These are phyloP conservation scores for Tetragonula carbonaria DNA, from an alignment of 2,888 invertebrate species.

Conservation along the genomic window DNA sequence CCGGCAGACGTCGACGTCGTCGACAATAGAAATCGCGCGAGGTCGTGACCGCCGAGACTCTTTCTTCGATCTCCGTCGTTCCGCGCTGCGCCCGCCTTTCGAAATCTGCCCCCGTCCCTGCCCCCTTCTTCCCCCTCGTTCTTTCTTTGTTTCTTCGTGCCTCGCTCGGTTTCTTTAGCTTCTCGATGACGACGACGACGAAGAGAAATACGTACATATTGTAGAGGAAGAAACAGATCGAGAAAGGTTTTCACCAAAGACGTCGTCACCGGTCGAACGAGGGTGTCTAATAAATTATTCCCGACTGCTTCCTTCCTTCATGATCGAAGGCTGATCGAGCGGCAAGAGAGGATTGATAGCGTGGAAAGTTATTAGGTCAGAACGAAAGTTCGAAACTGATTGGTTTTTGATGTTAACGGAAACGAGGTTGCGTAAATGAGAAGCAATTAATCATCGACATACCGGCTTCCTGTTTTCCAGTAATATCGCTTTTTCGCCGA, in stretches of 20 bases:
- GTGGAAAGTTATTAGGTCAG: slow-evolving; percentile 16
- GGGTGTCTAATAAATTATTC: slow-evolving; percentile 10
- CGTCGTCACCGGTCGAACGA: background rate
- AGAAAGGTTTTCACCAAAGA: background rate
- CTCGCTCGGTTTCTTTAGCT: too few species aligned
- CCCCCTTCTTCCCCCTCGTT: background rate
- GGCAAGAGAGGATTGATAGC: background rate
- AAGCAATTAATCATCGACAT: slow-evolving; percentile 30
- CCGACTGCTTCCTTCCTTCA: background rate
- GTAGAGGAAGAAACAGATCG: background rate
- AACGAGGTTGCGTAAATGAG: slow-evolving; percentile 4
- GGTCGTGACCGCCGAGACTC: slow-evolving; percentile 34
- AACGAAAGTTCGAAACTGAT: slow-evolving; percentile 1
- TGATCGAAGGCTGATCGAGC: background rate
- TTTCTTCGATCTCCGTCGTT: slow-evolving; percentile 35
- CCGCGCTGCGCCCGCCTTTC: slow-evolving; percentile 40
- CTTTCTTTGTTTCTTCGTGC: background rate
- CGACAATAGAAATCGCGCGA: slow-evolving; percentile 72
- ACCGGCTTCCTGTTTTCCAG: background rate
- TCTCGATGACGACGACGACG: too few species aligned
- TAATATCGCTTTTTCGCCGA: background rate
- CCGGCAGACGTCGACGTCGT: slow-evolving; percentile 63
- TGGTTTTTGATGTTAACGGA: slow-evolving; percentile 12
- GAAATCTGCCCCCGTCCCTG: slow-evolving; percentile 49
- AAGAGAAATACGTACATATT: too few species aligned